These are phyloP conservation scores for Semotilus atromaculatus DNA, from an alignment of 2,797 vertebrate genomes.

Conservation along the genomic window DNA sequence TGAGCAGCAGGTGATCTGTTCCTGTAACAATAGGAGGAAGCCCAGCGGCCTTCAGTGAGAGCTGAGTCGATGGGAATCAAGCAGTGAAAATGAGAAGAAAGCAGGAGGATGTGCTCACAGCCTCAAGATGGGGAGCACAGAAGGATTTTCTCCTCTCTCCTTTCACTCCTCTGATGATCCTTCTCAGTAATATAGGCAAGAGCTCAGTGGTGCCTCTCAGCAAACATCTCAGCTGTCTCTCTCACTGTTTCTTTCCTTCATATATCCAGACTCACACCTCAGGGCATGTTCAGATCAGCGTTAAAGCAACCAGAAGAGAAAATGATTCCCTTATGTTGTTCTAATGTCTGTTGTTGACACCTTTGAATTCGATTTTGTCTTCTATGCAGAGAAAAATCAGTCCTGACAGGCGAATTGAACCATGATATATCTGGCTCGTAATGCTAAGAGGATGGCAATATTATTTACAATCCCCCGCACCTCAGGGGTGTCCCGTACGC, in stretches of 20 bases:
- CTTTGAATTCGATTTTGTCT: slow-evolving; percentile 16
- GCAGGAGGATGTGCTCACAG: slow-evolving; percentile 31
- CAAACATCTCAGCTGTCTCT: slow-evolving; percentile 36
- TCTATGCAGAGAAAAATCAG: slow-evolving; percentile 7
- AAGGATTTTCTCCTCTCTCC: slow-evolving; percentile 35
- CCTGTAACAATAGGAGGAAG: slow-evolving; percentile 38
- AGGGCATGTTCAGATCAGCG: slow-evolving; percentile 30
- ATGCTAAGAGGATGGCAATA: too few species aligned
- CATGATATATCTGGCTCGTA: slow-evolving; percentile 5
- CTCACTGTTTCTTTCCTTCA: background rate
- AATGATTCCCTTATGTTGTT: slow-evolving; percentile 29
- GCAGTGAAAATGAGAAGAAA: slow-evolving; percentile 30
- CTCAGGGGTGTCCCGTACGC: background rate
- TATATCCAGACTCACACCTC: slow-evolving; percentile 11
- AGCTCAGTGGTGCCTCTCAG: slow-evolving; percentile 31
- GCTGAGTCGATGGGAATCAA: slow-evolving; percentile 35
- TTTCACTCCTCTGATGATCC: slow-evolving; percentile 34
- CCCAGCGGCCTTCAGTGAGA: slow-evolving; percentile 17
- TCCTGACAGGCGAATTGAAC: slow-evolving; percentile 13
- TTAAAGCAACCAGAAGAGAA: slow-evolving; percentile 25
- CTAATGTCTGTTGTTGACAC: slow-evolving; percentile 16
- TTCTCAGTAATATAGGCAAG: slow-evolving; percentile 27
- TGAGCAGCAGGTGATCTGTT: slow-evolving; percentile 41
- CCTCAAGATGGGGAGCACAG: slow-evolving; percentile 22
- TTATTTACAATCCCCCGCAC: background rate